Evolutionary conservation across 2,888 invertebrate genomes (phyloP), one percentile per base, ranked within the genome.

Genomic region (Synergus japonicus): DNA sequence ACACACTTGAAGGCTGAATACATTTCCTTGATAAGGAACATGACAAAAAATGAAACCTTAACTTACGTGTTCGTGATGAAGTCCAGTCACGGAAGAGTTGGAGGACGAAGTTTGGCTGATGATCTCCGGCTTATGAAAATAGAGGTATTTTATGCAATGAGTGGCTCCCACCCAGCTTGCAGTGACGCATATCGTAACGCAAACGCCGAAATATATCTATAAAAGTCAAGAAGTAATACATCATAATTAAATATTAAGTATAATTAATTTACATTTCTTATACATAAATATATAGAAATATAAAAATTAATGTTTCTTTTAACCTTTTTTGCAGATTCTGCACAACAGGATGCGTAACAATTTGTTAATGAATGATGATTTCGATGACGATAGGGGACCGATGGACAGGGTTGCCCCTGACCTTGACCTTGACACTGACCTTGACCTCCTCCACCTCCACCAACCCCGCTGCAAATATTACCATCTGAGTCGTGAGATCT

Each of bases 101-200:
- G 89, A 93, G 93, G 84, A 91, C 92, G 83, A 93, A 91, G 81
- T 93, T 66, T 81, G 77, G 29, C 78, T 83, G 77, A 86, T 82
- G 77, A 83, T 87, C 76, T 90, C 87, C 22, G 94, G 92, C 83
- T 93, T 93, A 92, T 93, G 91, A 88, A 96, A 93, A 90, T 97
- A 97, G 90, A 97, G 94, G 90, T 97, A 96, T 92, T 97, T 97
- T 87, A 97, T 96, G 91, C 97, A 96, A 90, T 98, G 97, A 1
- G 98, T 97, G n/a, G 97, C 96, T 0, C 97, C 97, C 69, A 97
- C 98, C 97, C 98, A 98, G 15, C 97, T 96, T 10, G 95, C 95
- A n/a, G 97, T 97, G 78, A 98, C 95, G 86, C 96, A 95, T 79
- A 97, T 94, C 60, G 96, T 97, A 83, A 98, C 96, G 93, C 97